phyloP scores from a whole-genome alignment of 2,797 vertebrate genomes.

The Pipistrellus pygmaeus region DNA sequence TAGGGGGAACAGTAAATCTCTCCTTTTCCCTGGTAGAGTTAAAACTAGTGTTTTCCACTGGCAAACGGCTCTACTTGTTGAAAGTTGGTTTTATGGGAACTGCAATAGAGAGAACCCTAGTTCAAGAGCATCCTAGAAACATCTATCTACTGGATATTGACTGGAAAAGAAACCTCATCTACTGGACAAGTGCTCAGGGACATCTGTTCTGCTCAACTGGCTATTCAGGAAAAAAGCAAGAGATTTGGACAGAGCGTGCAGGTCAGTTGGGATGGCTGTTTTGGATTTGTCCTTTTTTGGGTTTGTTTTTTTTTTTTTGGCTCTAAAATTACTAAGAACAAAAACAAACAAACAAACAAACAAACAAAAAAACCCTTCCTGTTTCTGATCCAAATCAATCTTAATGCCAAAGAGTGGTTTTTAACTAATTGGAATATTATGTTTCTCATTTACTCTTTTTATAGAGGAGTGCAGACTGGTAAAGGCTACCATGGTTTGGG shows the following conservation, averaged over 20 bases:
- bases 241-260: constrained; percentile 87
- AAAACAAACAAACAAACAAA: not conserved
- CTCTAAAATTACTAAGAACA: constrained; percentile 17
- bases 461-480: not conserved
- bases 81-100: constrained; percentile 86
- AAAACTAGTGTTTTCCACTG: constrained; percentile 66
- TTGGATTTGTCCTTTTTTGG: not conserved
- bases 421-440: not conserved
- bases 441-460: not conserved
- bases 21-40: constrained; percentile 46
- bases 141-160: constrained; percentile 92
- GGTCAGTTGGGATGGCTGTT: constrained; percentile 84
- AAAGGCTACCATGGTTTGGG: not conserved
- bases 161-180: constrained; percentile 91
- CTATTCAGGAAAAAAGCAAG: constrained; percentile 82
- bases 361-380: not conserved
- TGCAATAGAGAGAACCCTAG: constrained; percentile 71
- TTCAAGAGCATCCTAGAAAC: constrained; percentile 87
- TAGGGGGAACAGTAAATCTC: not conserved
- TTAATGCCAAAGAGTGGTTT: not conserved
- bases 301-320: not conserved
- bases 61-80: constrained; percentile 86
- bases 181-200: constrained; percentile 91
- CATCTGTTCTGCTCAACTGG: constrained; percentile 87
- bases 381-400: not conserved